These are phyloP conservation scores for Callocephalon fimbriatum DNA, from an alignment of 2,113 vertebrate species.

Conservation along the genomic window DNA sequence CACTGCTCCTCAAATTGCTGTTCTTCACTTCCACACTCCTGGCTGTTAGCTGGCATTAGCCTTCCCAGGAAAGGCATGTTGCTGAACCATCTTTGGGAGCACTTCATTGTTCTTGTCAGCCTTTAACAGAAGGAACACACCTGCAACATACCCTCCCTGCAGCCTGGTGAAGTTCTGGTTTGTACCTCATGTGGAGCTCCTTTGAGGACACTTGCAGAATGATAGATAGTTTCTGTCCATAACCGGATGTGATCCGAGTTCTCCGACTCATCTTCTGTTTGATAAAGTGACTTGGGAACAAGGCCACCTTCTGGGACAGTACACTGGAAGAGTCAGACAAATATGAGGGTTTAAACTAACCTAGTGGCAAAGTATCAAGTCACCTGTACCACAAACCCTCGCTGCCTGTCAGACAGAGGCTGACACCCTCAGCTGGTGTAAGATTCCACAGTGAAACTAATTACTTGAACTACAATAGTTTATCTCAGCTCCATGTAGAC, in stretches of 20 bases:
- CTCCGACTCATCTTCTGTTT: constrained; percentile 78
- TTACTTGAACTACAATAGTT: not conserved
- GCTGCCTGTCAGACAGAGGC: not conserved
- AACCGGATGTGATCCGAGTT: constrained; percentile 77
- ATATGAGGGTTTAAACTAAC: not conserved
- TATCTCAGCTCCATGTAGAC: not conserved
- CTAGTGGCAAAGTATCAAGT: not conserved
- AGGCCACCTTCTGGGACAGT: constrained; percentile 85
- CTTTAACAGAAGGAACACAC: not conserved
- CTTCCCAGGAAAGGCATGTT: not conserved
- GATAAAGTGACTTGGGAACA: constrained; percentile 84
- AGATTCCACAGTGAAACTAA: not conserved
- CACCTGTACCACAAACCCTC: not conserved
- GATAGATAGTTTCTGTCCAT: constrained; percentile 87
- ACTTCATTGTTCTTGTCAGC: not conserved
- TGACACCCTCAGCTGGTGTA: not conserved
- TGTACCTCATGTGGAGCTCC: constrained; percentile 85
- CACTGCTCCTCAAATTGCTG: not conserved
- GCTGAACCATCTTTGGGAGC: not conserved
- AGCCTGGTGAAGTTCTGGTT: not conserved
- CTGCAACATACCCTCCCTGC: not conserved
- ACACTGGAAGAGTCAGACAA: constrained; percentile 68
- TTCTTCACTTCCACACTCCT: not conserved
- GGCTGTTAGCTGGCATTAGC: not conserved
- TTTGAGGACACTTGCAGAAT: constrained; percentile 78